phyloP scores from a whole-genome alignment of 2,113 vertebrate species.

The Conger conger region DNA sequence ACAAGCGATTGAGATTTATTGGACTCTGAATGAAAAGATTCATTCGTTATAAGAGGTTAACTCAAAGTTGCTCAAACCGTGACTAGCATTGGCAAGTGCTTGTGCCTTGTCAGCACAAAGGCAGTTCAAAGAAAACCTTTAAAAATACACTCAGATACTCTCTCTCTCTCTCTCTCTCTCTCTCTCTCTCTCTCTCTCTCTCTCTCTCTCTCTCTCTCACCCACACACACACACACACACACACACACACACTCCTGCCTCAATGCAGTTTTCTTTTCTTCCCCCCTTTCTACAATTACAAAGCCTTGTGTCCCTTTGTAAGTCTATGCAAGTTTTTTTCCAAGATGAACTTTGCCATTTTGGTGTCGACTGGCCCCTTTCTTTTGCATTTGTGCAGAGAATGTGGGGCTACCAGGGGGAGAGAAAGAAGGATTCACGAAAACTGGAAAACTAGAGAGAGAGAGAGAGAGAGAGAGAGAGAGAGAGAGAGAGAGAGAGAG shows the following conservation, averaged over 20 bases:
- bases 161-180: slow-evolving; percentile 64
- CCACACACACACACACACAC: slow-evolving; percentile 64
- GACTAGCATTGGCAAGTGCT: slow-evolving; percentile 68
- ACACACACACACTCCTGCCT: slow-evolving; percentile 68
- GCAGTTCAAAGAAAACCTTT: slow-evolving; percentile 71
- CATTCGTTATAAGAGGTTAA: slow-evolving; percentile 79
- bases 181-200: slow-evolving; percentile 65
- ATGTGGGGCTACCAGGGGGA: slow-evolving; percentile 47
- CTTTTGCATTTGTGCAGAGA: slow-evolving; percentile 57
- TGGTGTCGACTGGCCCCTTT: slow-evolving; percentile 68
- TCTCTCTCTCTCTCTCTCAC: slow-evolving; percentile 66
- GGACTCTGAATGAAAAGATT: slow-evolving; percentile 79
- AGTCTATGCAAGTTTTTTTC: slow-evolving; percentile 56
- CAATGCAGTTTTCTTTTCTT: slow-evolving; percentile 73
- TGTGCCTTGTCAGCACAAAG: slow-evolving; percentile 72
- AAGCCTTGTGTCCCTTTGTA: slow-evolving; percentile 72
- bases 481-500: slow-evolving; percentile 29
- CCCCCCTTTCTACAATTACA: slow-evolving; percentile 70
- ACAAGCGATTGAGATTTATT: slow-evolving; percentile 73
- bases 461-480: slow-evolving; percentile 32
- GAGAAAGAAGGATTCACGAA: slow-evolving; percentile 18
- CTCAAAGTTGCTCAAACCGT: slow-evolving; percentile 70
- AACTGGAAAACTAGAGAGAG: slow-evolving; percentile 17
- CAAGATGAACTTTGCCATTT: slow-evolving; percentile 73
- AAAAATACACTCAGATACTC: slow-evolving; percentile 64